Base-by-base conservation (phyloP, 2,797 vertebrate genomes). In the Anisognathus igniventris region DNA sequence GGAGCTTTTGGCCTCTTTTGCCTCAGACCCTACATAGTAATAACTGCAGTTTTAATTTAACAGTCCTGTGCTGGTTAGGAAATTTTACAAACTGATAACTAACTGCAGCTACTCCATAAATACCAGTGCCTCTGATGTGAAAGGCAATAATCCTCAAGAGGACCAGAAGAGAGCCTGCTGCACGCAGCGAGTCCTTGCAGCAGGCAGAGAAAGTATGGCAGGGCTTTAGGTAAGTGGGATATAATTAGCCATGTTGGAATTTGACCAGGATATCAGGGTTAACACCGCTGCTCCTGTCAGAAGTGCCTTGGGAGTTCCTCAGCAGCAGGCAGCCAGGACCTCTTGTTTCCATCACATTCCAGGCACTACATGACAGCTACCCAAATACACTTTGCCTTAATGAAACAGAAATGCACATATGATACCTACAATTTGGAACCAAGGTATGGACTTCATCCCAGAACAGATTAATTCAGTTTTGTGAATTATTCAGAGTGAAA, bases 251-350 rank as follows among this genome's bases (percentile, higher is more conserved):
- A 45, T 96, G 90, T 94, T 96, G 95, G 93, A 96, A 96, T 97
- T 90, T 97, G 95, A 96, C 95, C 82, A 86, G 95, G 93, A 96
- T 94, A 96, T 95, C 96, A 96, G 93, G 93, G 95, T 96, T 96
- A 97, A 96, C 95, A 92, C 89, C 60, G 16, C 37, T 84, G 90
- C 93, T 97, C 84, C 88, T 65, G 56, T 91, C 87, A 92, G 78
- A 91, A 95, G 77, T 92, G 85, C n/a, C 88, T 80, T 92, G 90
- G 93, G 95, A 96, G 76, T 92, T 96, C 89, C 93, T 92, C 86
- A 90, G 94, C 78, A 95, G 88, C 75, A 93, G 93, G 94, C 91
- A 95, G 93, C 84, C 92, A 86, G 85, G 89, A 85, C 61, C 86
- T 96, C 93, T 97, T 88, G 83, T 96, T 95, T 96, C 92, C 86